These are phyloP conservation scores for Diplogasteroides magnus DNA, from an alignment of 1,140 invertebrate species.

Conservation along the genomic window DNA sequence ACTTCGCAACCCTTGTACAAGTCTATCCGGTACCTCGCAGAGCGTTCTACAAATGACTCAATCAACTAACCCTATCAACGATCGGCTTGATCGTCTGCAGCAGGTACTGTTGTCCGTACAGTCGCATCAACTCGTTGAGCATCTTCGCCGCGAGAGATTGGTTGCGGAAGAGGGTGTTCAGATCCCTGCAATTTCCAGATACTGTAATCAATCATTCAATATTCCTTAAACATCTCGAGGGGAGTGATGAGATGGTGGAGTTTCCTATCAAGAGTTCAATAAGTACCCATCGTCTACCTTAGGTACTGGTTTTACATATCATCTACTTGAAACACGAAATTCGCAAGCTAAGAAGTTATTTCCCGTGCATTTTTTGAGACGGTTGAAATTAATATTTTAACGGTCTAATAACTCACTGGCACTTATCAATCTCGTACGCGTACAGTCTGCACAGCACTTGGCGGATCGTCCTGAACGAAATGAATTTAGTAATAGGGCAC, in stretches of 20 bases:
- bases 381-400: background rate
- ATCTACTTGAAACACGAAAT: background rate
- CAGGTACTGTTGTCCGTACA: conserved; percentile 79
- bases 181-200: conserved; percentile 68
- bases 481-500: too few species aligned
- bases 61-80: conserved; percentile 63
- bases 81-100: conserved; percentile 76
- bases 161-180: conserved; percentile 85
- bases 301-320: too few species aligned
- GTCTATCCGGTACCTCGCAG: too few species aligned
- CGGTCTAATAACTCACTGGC: conserved; percentile 36
- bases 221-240: background rate
- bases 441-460: conserved; percentile 44
- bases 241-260: too few species aligned
- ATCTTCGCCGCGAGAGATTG: conserved; percentile 87
- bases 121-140: conserved; percentile 88
- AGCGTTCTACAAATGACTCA: background rate
- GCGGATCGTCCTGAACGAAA: too few species aligned
- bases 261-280: too few species aligned
- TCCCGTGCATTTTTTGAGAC: conserved; percentile 4
- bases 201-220: background rate
- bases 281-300: too few species aligned
- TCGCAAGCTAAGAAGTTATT: conserved; percentile 4
- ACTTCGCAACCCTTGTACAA: too few species aligned
- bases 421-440: conserved; percentile 41